Percentiles rank a stretch among this genome's conserved stretches.
These are phyloP conservation scores for Bradysia coprophila DNA, from an alignment of 1,140 invertebrate genomes.

Conservation along the genomic window DNA sequence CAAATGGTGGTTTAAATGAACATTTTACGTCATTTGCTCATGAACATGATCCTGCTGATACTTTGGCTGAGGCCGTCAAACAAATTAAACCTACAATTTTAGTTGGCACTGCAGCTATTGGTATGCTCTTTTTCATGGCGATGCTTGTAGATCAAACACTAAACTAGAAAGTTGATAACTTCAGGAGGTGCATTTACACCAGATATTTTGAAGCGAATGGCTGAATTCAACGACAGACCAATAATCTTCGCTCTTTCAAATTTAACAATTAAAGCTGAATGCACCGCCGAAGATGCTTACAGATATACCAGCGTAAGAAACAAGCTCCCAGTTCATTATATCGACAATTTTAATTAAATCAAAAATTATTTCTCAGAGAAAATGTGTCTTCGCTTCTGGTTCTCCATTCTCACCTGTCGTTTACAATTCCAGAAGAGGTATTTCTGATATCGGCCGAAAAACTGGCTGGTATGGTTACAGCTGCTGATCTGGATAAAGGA, in stretches of 20 bases:
- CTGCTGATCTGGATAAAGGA: constrained; percentile 67
- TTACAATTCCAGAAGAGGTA: constrained; percentile 65
- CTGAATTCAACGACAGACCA: constrained; percentile 48
- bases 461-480: constrained; percentile 64
- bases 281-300: constrained; percentile 91
- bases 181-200: constrained; percentile 78
- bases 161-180: too few relatives aligned
- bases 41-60: constrained; percentile 41
- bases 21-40: constrained; percentile 66
- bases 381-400: constrained; percentile 77
- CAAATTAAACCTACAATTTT: constrained; percentile 64
- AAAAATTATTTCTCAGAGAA: background rate
- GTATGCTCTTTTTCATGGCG: too few relatives aligned
- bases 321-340: background rate
- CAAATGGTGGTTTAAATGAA: constrained; percentile 48
- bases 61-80: constrained; percentile 58
- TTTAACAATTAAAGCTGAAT: constrained; percentile 91
- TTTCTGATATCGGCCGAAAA: constrained; percentile 77
- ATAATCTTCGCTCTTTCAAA: constrained; percentile 94
- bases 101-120: constrained; percentile 70
- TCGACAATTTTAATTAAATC: background rate
- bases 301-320: constrained; percentile 51
- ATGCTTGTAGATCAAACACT: too few relatives aligned
- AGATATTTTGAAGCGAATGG: constrained; percentile 71
- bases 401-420: constrained; percentile 77